Evolutionary conservation across 2,113 vertebrate genomes (phyloP), one percentile per base, ranked within the genome.

Genomic region (Zapus hudsonius): DNA sequence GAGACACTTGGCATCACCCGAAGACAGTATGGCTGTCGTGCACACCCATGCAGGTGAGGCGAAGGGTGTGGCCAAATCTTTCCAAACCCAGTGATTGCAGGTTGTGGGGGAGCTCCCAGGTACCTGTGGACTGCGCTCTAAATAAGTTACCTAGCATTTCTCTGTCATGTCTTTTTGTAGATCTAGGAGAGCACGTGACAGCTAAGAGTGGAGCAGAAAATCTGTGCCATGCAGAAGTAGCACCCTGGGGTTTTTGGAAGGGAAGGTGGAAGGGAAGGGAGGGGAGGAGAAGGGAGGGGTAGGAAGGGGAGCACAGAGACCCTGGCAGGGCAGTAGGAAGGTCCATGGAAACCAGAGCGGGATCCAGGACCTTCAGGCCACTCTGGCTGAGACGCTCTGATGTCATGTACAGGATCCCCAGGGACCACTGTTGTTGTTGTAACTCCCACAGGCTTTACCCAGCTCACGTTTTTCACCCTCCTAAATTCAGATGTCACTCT

Each of bases 211-310:
- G 25, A 79, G 13, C 40, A 2, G 23, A 52, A 12, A 59, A n/a
- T 11, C 25, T 12, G 7, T 4, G 29, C 13, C 4, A 2, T 33
- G 33, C 20, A 1, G 2, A 25, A n/a, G 33, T n/a, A 79, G 5
- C 5, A 11, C 23, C 23, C 42, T 55, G 20, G 38, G n/a, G 9
- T 87, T 67, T 69, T 36, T 31, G 40, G 61, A 66, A 66, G 42
- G 36, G 25, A 10, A 36, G 66, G n/a, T n/a, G n/a, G 55, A 19
- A 38, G 19, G 25, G 27, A 52, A 13, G 12, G 52, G 52, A 52
- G 52, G 52, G 52, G 11, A 52, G 12, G 52, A 15, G 11, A 52
- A 15, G 52, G 40, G 61, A 66, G 29, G 31, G 36, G 20, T 7
- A 33, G 61, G 33, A 63, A 19, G 42, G 19, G 20, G 22, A 59